A percentile compares a stretch with the other conserved stretches of the same genome.
phyloP scores from a whole-genome alignment of 1,140 invertebrate genomes.

The Stegodyphus dumicola region DNA sequence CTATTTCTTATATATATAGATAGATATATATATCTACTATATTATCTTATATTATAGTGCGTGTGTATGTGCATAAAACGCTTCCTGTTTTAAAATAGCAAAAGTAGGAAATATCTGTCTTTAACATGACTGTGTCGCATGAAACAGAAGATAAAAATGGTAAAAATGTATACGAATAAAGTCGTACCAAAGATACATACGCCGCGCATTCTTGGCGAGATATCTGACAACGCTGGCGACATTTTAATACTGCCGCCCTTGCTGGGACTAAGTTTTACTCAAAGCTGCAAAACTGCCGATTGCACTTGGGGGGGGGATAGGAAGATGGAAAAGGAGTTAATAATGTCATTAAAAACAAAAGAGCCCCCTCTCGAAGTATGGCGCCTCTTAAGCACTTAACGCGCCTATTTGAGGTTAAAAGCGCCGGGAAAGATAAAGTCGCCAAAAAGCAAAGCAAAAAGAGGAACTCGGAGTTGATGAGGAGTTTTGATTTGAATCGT shows the following conservation, averaged over 20 bases:
- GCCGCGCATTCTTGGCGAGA: too few relatives aligned
- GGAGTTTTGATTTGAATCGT: constrained; percentile 60
- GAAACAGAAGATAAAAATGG: too few relatives aligned
- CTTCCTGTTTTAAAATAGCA: too few relatives aligned
- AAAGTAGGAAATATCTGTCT: too few relatives aligned
- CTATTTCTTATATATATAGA: too few relatives aligned
- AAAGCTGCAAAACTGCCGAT: constrained; percentile 44
- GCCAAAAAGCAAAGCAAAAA: constrained; percentile 2
- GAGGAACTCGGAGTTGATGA: constrained; percentile 38
- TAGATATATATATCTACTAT: too few relatives aligned
- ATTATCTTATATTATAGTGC: too few relatives aligned
- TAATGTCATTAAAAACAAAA: constrained; percentile 62
- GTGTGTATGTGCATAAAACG: too few relatives aligned
- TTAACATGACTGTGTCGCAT: too few relatives aligned
- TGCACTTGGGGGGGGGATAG: neutral
- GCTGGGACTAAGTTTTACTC: constrained; percentile 44
- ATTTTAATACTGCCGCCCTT: neutral
- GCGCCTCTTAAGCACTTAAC: constrained; percentile 59
- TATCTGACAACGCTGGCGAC: neutral
- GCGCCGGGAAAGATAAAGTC: constrained; percentile 17
- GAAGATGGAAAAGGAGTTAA: constrained; percentile 47
- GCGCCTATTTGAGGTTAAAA: constrained; percentile 59
- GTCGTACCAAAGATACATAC: too few relatives aligned
- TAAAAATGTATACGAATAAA: too few relatives aligned
- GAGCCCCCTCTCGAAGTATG: constrained; percentile 27